Percentiles rank a stretch among this genome's conserved stretches.
Evolutionary conservation across 92 coral and sea anemone genomes (phyloP).

Genomic region (Actinostola sp.): DNA sequence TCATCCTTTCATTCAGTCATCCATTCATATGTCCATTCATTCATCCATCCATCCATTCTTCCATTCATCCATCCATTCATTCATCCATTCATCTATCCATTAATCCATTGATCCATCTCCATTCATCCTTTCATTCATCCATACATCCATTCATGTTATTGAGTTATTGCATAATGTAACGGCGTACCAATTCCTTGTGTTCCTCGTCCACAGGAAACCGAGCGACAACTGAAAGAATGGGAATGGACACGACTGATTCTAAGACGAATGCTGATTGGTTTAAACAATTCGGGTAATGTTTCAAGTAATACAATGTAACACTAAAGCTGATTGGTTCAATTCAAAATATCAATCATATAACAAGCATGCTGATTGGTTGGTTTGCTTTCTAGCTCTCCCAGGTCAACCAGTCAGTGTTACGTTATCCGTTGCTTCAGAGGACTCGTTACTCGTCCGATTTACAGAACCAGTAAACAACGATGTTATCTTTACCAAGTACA

Average conservation of each 20-base stretch:
- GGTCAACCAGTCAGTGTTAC: constrained; percentile 83
- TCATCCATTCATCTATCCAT: no score
- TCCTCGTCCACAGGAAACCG: constrained; percentile 75
- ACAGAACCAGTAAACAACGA: constrained; percentile 66
- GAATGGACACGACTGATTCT: constrained; percentile 78
- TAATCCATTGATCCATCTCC: no score
- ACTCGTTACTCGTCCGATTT: constrained; percentile 88
- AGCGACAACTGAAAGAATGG: constrained; percentile 85
- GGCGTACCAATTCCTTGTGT: not conserved
- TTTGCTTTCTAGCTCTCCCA: constrained; percentile 75
- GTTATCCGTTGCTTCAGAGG: constrained; percentile 93
- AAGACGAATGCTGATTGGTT: constrained; percentile 79
- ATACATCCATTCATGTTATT: no score
- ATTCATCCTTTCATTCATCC: no score
- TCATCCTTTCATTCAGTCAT: no score
- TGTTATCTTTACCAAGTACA: constrained; percentile 80
- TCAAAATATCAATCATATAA: no score
- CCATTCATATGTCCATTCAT: no score
- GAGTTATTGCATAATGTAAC: no score
- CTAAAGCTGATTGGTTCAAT: not conserved
- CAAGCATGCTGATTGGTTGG: constrained; percentile 1
- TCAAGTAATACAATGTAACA: constrained; percentile 1
- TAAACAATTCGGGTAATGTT: constrained; percentile 66
- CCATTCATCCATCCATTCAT: no score
- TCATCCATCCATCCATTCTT: no score